Evolutionary conservation across 2,113 vertebrate species (phyloP), one percentile per base, ranked within the genome.

Genomic region (Podarcis muralis): DNA sequence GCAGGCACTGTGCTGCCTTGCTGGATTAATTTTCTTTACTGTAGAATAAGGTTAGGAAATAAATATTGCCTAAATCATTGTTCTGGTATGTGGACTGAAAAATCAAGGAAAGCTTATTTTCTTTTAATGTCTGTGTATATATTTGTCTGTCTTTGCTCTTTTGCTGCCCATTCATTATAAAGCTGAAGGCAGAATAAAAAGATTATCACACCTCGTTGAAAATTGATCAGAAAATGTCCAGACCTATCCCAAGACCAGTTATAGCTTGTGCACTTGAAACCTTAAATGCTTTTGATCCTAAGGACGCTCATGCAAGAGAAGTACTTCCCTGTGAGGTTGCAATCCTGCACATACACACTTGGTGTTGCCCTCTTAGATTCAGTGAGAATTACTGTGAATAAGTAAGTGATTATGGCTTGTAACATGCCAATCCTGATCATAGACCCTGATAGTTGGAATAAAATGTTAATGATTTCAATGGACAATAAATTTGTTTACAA

Each of bases 21-120:
- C 35, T 79, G 75, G 8, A n/a, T 91, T 91, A 77, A 32, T 88
- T 89, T 92, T 80, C 66, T 90, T 90, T 68, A 78, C 74, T 86
- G 72, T 88, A 75, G 89, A 90, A 86, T 87, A 59, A 83, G 18
- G 80, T 59, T n/a, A 89, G 87, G 83, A 76, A 88, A 43, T 48
- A 37, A 0, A 0, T 3, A 6, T 43, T 0, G 3, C 71, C 84
- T 88, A 83, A 89, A 88, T 74, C 89, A 86, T 0, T 90, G 90
- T 35, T 22, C 83, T 86, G 57, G 32, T 77, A n/a, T 65, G 30
- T 7, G 43, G 1, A 83, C 90, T 93, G 74, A 86, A 62, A 53
- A 80, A 53, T 32, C 69, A 65, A 37, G 53, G 37, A 53, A 57
- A 20, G 30, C 59, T 59, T 69, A 40, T 86, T 59, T 76, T 57